These are phyloP conservation scores for Antheraea pernyi DNA, from an alignment of 1,140 invertebrate genomes.

Conservation along the genomic window DNA sequence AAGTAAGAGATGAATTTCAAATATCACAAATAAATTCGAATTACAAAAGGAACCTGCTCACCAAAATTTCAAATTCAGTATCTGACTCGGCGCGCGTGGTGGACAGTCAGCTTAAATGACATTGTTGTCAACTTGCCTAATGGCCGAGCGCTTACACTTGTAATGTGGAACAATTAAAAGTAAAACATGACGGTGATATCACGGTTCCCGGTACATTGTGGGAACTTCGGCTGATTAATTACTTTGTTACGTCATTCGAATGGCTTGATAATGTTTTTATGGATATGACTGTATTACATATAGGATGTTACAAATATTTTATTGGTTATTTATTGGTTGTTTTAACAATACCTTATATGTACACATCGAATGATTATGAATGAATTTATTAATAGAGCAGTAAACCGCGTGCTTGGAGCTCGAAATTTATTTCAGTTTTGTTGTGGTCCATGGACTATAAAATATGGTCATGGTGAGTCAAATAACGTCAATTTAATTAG, in stretches of 20 bases:
- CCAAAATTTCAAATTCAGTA: no score
- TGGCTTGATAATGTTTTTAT: background rate
- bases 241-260: constrained; percentile 4
- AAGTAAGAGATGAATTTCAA: no score
- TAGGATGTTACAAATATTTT: constrained; percentile 1
- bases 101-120: background rate
- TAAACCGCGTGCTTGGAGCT: no score
- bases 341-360: background rate
- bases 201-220: constrained; percentile 8
- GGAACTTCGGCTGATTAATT: constrained; percentile 3
- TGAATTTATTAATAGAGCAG: no score
- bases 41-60: no score
- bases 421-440: no score
- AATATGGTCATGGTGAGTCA: no score
- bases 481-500: no score
- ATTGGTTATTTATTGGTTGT: background rate
- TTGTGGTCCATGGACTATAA: no score
- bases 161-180: constrained; percentile 10
- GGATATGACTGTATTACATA: background rate
- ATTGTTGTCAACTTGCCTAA: background rate
- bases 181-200: constrained; percentile 10
- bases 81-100: background rate
- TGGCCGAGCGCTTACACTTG: background rate
- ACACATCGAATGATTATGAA: background rate
- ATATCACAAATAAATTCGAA: no score